Percentiles rank a stretch among this genome's conserved stretches.
Evolutionary conservation across 2,113 vertebrate genomes (phyloP).

Genomic region (pig (Sus scrofa)): T2T-Sscrofa CM000821.6:52368501-52369000

Average conservation of each 20-base stretch:
- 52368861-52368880: not conserved
- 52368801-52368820: not conserved
- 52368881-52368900: not conserved
- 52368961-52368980: conserved; percentile 19
- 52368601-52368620: not conserved
- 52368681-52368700: not conserved
- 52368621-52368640: conserved; percentile 4
- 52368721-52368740: not conserved
- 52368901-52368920: not conserved
- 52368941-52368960: conserved; percentile 5
- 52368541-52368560: not conserved
- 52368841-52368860: conserved; percentile 16
- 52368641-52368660: not conserved
- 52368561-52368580: not conserved
- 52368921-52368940: not conserved
- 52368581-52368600: not conserved
- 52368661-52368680: not conserved
- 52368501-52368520: not conserved
- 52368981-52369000: conserved; percentile 4
- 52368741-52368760: not conserved
- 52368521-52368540: not conserved
- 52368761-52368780: not conserved
- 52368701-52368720: not conserved
- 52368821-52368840: not conserved
- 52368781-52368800: not conserved